Conservation (phyloP, 2,888 invertebrate species). For the Gortyna flavago region DNA sequence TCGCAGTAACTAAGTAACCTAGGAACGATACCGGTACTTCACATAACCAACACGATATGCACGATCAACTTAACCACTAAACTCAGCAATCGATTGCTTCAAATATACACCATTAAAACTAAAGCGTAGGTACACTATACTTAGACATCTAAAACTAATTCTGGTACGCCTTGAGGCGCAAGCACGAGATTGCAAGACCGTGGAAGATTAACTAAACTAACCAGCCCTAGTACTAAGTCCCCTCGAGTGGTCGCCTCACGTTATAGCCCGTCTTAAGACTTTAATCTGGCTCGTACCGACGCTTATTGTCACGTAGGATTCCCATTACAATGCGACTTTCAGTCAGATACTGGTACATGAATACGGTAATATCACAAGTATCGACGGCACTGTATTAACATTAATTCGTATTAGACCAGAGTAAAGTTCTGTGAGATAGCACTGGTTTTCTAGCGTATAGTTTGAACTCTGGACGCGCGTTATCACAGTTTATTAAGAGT, state of each 20-base stretch:
- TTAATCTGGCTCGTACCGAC: slow-evolving; percentile 73
- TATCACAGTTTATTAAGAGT: slow-evolving; percentile 86
- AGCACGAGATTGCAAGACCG: slow-evolving; percentile 81
- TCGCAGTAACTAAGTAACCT: slow-evolving; percentile 81
- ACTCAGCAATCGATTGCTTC: slow-evolving; percentile 77
- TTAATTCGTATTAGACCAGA: slow-evolving; percentile 77
- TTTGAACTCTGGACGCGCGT: slow-evolving; percentile 87
- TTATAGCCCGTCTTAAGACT: slow-evolving; percentile 74
- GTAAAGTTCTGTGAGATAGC: slow-evolving; percentile 70
- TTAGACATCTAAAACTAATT: slow-evolving; percentile 73
- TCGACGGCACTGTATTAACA: slow-evolving; percentile 82
- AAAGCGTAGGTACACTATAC: slow-evolving; percentile 69
- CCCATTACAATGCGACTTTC: slow-evolving; percentile 70
- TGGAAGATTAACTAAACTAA: slow-evolving; percentile 77
- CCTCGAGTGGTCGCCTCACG: slow-evolving; percentile 69
- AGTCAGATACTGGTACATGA: slow-evolving; percentile 74
- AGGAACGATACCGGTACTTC: slow-evolving; percentile 83
- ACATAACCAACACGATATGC: slow-evolving; percentile 87
- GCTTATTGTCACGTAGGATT: slow-evolving; percentile 74
- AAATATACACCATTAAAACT: slow-evolving; percentile 74
- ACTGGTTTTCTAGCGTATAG: slow-evolving; percentile 74
- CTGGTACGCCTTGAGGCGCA: slow-evolving; percentile 74
- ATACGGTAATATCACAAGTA: slow-evolving; percentile 82
- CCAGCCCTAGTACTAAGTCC: slow-evolving; percentile 72
- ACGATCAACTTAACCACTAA: slow-evolving; percentile 85